Conservation (phyloP, 2,797 vertebrate genomes). For the Steatocranus sp. region DNA sequence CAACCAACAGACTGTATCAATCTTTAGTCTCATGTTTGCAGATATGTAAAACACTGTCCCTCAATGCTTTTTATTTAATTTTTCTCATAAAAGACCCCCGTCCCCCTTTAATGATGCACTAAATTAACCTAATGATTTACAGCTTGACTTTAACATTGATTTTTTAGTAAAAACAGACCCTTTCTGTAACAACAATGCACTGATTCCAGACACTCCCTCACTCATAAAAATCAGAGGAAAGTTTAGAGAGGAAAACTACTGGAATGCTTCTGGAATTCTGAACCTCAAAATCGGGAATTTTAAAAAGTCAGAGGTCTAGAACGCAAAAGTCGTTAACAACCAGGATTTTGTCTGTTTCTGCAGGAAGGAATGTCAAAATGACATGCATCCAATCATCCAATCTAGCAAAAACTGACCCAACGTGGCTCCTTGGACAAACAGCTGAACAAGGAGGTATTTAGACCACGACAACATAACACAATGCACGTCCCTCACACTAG, state of each 20-base stretch:
- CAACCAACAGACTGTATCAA: no score
- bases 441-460: neutral
- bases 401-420: conserved; percentile 33
- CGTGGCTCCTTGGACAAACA: neutral
- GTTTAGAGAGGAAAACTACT: conserved; percentile 41
- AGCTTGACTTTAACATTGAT: neutral
- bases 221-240: neutral
- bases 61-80: no score
- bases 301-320: neutral
- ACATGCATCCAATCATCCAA: neutral
- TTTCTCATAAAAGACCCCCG: no score
- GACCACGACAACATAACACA: neutral
- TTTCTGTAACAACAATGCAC: neutral
- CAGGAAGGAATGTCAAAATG: conserved; percentile 1
- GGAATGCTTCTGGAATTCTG: conserved; percentile 51
- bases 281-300: neutral
- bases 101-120: no score
- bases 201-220: neutral
- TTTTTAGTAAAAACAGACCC: neutral
- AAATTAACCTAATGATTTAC: neutral
- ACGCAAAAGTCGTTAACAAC: conserved; percentile 6
- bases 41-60: no score
- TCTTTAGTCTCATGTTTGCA: no score
- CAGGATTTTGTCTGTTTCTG: conserved; percentile 20
- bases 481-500: neutral